phyloP scores from a whole-genome alignment of 2,797 vertebrate genomes.

The Halcyon chelicuti region DNA sequence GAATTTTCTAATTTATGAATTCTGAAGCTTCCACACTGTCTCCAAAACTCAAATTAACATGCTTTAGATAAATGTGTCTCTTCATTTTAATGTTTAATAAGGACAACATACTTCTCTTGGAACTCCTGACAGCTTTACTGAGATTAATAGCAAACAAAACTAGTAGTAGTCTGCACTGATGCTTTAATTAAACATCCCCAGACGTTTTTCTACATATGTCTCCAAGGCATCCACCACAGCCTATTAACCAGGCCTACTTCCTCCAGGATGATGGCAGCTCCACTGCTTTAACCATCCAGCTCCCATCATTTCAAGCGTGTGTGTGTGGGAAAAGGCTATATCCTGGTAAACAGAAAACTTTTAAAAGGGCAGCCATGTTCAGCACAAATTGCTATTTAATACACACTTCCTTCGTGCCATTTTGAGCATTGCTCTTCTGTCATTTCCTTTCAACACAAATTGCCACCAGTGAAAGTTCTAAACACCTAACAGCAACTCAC shows the following conservation, averaged over 20 bases:
- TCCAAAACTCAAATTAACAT: conserved; percentile 43
- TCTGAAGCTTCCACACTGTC: conserved; percentile 8
- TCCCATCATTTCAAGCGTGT: background rate
- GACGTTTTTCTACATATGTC: conserved; percentile 53
- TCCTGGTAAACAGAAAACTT: background rate
- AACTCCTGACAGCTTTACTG: conserved; percentile 62
- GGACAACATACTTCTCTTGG: conserved; percentile 38
- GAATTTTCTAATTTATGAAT: conserved; percentile 30
- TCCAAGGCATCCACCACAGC: conserved; percentile 48
- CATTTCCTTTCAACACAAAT: background rate
- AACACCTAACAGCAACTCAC: background rate
- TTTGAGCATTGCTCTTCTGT: background rate
- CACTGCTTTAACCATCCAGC: conserved; percentile 2
- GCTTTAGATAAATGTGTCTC: conserved; percentile 57
- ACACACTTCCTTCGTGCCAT: background rate
- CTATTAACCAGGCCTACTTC: conserved; percentile 20
- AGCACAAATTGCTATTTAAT: background rate
- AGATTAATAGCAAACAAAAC: conserved; percentile 59
- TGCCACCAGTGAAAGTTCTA: background rate
- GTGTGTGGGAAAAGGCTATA: background rate
- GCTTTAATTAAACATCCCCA: conserved; percentile 68
- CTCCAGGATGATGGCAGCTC: background rate
- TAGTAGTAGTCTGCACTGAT: conserved; percentile 36
- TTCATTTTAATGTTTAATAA: conserved; percentile 71
- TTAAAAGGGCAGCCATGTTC: background rate